Percentiles rank a stretch among this genome's conserved stretches.
These are phyloP conservation scores for Leptosomus discolor DNA, from an alignment of 2,113 vertebrate genomes.

Conservation along the genomic window DNA sequence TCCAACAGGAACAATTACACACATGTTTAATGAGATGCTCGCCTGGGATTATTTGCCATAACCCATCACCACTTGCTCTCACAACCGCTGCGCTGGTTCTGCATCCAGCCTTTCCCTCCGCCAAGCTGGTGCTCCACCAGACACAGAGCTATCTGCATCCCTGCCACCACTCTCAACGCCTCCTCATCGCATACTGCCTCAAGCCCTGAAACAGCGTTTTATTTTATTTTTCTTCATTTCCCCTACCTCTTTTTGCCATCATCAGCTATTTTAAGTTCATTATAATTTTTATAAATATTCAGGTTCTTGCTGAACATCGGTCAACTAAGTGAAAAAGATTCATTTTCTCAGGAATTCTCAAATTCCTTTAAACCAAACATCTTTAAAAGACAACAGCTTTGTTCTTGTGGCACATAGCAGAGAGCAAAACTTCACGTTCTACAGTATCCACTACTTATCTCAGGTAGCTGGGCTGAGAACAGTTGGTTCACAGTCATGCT, in stretches of 20 bases:
- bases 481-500: not conserved
- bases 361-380: not conserved
- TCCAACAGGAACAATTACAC: not conserved
- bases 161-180: not conserved
- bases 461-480: too few species aligned
- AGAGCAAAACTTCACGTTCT: not conserved
- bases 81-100: rapidly evolving
- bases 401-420: not conserved
- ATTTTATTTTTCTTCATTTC: not conserved
- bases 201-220: not conserved
- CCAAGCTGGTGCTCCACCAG: not conserved
- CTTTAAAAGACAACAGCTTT: not conserved
- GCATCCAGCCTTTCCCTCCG: not conserved
- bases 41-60: not conserved
- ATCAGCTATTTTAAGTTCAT: not conserved
- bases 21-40: conserved; percentile 31
- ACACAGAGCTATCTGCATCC: not conserved
- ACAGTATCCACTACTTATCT: too few species aligned
- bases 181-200: rapidly evolving
- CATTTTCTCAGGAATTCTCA: not conserved
- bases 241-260: not conserved
- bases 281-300: not conserved
- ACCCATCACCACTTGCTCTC: not conserved
- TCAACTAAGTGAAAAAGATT: not conserved
- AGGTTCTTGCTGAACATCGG: not conserved